phyloP scores from a whole-genome alignment of 1,140 invertebrate species.

The Rhopalosiphum maidis region DNA sequence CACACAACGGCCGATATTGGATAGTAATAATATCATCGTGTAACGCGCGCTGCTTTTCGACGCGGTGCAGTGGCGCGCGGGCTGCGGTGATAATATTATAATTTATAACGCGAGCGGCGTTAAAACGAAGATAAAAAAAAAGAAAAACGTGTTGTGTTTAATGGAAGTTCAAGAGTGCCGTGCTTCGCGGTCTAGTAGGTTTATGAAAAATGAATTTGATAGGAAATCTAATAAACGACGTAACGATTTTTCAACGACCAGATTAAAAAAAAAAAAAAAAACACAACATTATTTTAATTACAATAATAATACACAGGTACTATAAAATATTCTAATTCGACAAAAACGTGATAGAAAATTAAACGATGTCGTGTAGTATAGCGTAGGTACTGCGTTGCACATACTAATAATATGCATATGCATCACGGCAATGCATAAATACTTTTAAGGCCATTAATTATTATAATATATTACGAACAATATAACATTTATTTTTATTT shows the following conservation, averaged over 20 bases:
- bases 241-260: background rate
- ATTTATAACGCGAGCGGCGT: background rate
- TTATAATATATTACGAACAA: background rate
- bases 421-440: background rate
- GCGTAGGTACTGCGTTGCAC: background rate
- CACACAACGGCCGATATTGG: background rate
- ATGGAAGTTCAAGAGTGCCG: constrained; percentile 18
- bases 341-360: background rate
- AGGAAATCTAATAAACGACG: background rate
- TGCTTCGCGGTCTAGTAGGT: constrained; percentile 24
- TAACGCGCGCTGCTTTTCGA: background rate
- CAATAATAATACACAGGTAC: background rate
- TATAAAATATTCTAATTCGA: background rate
- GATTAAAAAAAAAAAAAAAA: background rate
- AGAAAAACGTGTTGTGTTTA: background rate
- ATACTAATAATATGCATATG: background rate
- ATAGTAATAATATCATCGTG: background rate
- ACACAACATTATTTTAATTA: background rate
- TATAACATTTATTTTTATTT: background rate
- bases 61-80: too few relatives aligned
- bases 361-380: background rate
- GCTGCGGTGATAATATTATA: background rate
- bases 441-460: background rate
- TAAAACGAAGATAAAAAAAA: background rate
- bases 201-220: constrained; percentile 29